Percentiles rank a stretch among this genome's conserved stretches.
Evolutionary conservation across 2,113 vertebrate genomes (phyloP).

Genomic region (Pterocles orientalis): DNA sequence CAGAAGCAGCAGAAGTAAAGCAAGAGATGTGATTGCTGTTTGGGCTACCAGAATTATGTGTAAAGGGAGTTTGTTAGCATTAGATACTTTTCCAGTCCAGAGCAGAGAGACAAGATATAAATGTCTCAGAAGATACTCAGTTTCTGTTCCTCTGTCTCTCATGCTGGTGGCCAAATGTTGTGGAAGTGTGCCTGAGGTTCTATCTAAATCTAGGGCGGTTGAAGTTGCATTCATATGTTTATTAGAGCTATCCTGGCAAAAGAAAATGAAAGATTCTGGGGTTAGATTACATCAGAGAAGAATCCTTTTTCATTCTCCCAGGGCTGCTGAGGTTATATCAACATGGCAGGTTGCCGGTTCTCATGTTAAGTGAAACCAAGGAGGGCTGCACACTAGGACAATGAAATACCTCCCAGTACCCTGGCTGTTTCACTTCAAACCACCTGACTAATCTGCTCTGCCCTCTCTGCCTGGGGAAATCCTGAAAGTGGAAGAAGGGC

Average conservation of each 20-base stretch:
- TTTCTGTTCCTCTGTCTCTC: neutral
- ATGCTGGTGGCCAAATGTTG: constrained; percentile 1
- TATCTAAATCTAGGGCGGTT: neutral
- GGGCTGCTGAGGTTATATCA: neutral
- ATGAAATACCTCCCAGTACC: neutral
- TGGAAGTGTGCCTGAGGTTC: constrained; percentile 9
- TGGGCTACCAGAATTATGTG: neutral
- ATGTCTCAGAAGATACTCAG: neutral
- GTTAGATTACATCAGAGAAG: neutral
- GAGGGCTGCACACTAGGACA: neutral
- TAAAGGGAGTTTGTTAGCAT: neutral
- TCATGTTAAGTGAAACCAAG: neutral
- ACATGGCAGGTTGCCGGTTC: neutral
- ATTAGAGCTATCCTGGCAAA: neutral
- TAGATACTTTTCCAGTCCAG: neutral
- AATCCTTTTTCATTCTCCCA: neutral
- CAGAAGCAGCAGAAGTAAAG: neutral
- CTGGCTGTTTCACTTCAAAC: neutral
- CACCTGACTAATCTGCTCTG: neutral
- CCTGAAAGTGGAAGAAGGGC: neutral
- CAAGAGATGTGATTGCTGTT: neutral
- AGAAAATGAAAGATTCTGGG: constrained; percentile 3
- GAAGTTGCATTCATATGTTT: neutral
- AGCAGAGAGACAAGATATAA: neutral
- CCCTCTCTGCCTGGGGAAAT: neutral